Conservation (phyloP, 1,140 invertebrate genomes). For the Drosophila tropicalis region DNA sequence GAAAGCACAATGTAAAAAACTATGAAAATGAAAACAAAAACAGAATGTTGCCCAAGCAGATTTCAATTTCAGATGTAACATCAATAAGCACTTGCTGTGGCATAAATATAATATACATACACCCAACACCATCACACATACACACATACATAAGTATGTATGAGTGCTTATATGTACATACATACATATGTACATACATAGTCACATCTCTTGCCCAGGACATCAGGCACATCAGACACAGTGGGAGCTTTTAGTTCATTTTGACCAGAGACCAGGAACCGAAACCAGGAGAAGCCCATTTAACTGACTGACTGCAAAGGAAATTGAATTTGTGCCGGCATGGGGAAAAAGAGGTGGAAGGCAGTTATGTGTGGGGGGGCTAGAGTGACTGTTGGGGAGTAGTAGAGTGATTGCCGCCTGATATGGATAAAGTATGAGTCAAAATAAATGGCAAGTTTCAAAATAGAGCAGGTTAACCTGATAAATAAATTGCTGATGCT, state of each 20-base stretch:
- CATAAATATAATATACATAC: conserved; percentile 71
- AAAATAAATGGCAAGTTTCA: conserved; percentile 48
- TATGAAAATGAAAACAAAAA: conserved; percentile 40
- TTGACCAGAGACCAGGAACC: conserved; percentile 15
- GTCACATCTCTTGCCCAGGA: background rate
- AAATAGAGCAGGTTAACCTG: conserved; percentile 25
- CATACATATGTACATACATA: conserved; percentile 8
- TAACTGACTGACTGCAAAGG: conserved; percentile 60
- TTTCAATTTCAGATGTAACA: conserved; percentile 79
- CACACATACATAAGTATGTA: background rate
- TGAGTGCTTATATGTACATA: background rate
- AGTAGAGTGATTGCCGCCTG: conserved; percentile 16
- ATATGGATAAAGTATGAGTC: conserved; percentile 17
- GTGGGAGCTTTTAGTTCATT: conserved; percentile 28
- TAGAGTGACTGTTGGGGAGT: background rate
- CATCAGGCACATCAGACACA: conserved; percentile 42
- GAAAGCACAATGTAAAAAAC: conserved; percentile 32
- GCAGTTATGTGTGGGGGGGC: no score
- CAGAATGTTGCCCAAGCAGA: conserved; percentile 39
- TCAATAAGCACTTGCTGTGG: conserved; percentile 74
- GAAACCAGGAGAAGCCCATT: conserved; percentile 19
- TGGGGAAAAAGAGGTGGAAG: background rate
- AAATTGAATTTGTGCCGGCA: conserved; percentile 69
- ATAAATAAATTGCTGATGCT: conserved; percentile 4
- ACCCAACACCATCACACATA: conserved; percentile 31